Evolutionary conservation across 2,888 invertebrate species (phyloP), one percentile per base, ranked within the genome.

Genomic region (Brachycybe producta): DNA sequence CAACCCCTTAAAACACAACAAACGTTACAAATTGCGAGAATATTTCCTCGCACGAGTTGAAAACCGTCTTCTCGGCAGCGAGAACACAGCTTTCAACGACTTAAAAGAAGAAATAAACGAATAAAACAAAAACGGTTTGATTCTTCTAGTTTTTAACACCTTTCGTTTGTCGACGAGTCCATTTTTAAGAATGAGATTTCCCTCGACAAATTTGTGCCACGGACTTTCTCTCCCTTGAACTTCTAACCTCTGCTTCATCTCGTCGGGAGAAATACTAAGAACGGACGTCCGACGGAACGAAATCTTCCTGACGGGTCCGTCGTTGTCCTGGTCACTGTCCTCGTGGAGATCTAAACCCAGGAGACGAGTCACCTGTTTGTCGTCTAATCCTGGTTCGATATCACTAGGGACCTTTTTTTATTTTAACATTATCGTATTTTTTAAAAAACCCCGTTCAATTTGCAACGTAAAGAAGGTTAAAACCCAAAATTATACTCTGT

Each of bases 131-230:
- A 30, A 30, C 13, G 8, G 8, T 30, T 30, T 30, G 8, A 11
- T 30, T 11, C 8, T 30, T 30, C 32, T 11, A 30, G 32, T 30
- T 30, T 30, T 30, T 11, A 30, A 30, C 53, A 72, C 74, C 69
- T 92, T 94, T 60, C 90, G 76, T 70, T 97, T 98, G 67, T 94
- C 90, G 48, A 97, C 78, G 56, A 88, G 75, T 8, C 97, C 97
- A 67, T 88, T 85, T 70, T 92, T 94, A 44, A 98, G 69, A 62
- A 98, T 95, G 48, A 97, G 75, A 66, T 94, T 84, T 53, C 82
- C 84, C 52, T 88, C 82, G 44, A 91, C 91, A 65, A 92, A 86
- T 55, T 73, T 59, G 59, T 73, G 71, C 57, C 64, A 73, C 26
- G 58, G 39, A 38, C 23, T 39, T 49, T 74, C 75, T 53, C 73